These are phyloP conservation scores for Centroberyx gerrardi DNA, from an alignment of 2,797 vertebrate genomes.

Conservation along the genomic window DNA sequence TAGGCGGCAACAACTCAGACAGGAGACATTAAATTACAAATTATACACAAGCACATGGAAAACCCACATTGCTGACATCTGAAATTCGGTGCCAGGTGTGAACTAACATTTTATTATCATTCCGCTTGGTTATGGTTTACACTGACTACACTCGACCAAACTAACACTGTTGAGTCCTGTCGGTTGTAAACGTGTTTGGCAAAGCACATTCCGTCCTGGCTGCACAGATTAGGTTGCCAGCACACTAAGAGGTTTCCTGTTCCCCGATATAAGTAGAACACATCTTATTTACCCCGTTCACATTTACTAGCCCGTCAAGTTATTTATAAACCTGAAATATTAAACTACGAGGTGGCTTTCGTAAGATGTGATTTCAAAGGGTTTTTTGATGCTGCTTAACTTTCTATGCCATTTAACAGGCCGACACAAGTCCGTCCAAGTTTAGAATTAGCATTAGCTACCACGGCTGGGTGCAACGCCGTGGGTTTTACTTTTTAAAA, in stretches of 20 bases:
- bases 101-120: too few relatives aligned
- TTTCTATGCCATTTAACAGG: conserved; percentile 37
- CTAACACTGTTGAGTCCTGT: too few relatives aligned
- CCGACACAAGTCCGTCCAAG: conserved; percentile 57
- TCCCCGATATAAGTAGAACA: conserved; percentile 66
- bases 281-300: conserved; percentile 56
- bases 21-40: background rate
- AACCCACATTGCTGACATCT: background rate
- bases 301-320: background rate
- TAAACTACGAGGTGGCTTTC: background rate
- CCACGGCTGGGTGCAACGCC: background rate
- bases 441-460: conserved; percentile 24
- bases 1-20: background rate
- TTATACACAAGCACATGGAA: background rate
- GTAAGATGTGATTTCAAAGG: conserved; percentile 52
- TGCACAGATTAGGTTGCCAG: conserved; percentile 80
- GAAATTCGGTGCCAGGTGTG: background rate
- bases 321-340: conserved; percentile 7
- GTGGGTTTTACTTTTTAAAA: background rate
- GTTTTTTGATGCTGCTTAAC: conserved; percentile 47
- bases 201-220: conserved; percentile 83
- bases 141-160: too few relatives aligned
- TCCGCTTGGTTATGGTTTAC: too few relatives aligned
- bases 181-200: conserved; percentile 64
- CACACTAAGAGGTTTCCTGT: conserved; percentile 76